phyloP scores from a whole-genome alignment of 2,113 vertebrate species.

The Rostratula benghalensis region DNA sequence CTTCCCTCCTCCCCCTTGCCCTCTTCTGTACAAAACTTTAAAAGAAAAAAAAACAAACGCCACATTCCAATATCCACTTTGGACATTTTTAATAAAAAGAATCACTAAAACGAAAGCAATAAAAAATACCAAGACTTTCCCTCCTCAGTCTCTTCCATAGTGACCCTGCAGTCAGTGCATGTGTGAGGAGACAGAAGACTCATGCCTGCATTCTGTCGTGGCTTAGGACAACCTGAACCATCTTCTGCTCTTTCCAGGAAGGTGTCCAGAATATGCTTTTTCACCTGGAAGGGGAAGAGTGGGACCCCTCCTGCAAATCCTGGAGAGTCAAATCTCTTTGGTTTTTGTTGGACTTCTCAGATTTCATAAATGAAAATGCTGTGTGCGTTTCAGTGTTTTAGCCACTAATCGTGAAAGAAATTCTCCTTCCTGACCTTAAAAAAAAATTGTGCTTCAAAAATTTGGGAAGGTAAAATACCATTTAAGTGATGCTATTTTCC shows the following conservation, averaged over 20 bases:
- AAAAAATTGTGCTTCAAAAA: not conserved
- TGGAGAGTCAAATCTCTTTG: not conserved
- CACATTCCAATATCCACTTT: not conserved
- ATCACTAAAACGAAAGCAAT: not conserved
- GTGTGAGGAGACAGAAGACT: not conserved
- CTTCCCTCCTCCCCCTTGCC: fast-evolving
- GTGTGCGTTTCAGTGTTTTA: not conserved
- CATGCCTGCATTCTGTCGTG: not conserved
- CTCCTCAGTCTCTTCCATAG: not conserved
- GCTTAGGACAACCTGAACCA: not conserved
- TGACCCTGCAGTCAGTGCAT: fast-evolving
- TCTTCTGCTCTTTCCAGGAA: not conserved
- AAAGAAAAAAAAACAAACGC: not conserved
- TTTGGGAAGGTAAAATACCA: not conserved
- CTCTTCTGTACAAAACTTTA: not conserved
- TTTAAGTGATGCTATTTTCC: not conserved
- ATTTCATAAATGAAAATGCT: not conserved
- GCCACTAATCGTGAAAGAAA: not conserved
- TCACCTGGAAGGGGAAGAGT: not conserved
- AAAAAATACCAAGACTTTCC: not conserved
- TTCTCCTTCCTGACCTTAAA: not conserved
- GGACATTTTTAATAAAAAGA: not conserved
- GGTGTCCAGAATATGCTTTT: not conserved
- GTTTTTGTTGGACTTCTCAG: not conserved
- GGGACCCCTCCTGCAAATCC: not conserved